These are phyloP conservation scores for Hydrozoanthus gracilis DNA, from an alignment of 92 coral and sea anemone genomes.

Conservation along the genomic window DNA sequence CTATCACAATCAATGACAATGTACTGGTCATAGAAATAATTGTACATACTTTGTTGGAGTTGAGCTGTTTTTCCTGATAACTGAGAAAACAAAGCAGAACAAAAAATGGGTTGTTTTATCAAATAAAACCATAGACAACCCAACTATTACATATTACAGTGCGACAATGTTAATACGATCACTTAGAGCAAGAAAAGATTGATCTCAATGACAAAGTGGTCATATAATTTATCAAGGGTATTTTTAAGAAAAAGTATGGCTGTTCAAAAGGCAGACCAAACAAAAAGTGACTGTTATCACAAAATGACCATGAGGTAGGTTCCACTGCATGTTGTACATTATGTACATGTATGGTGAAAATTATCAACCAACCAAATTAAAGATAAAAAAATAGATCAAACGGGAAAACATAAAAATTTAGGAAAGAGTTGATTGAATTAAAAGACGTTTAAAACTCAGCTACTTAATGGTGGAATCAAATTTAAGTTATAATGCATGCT, in stretches of 20 bases:
- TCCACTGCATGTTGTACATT: not conserved
- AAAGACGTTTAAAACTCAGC: not conserved
- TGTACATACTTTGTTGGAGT: conserved; percentile 36
- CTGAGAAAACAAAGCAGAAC: not conserved
- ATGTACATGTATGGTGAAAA: not conserved
- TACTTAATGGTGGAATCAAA: not conserved
- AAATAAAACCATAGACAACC: too few species aligned
- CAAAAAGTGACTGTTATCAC: not conserved
- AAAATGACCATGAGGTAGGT: too few species aligned
- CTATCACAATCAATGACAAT: too few species aligned
- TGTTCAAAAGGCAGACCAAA: too few species aligned
- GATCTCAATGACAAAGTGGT: too few species aligned
- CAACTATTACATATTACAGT: too few species aligned
- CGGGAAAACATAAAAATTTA: not conserved
- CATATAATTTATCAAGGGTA: too few species aligned
- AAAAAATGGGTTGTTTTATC: too few species aligned
- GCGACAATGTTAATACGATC: too few species aligned
- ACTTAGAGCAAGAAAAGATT: not conserved
- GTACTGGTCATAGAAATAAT: not conserved
- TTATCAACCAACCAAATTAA: not conserved
- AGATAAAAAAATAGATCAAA: not conserved
- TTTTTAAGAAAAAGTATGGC: too few species aligned
- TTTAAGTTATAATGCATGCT: not conserved
- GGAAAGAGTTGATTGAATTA: not conserved
- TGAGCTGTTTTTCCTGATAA: conserved; percentile 13